These are phyloP conservation scores for Daboia siamensis DNA, from an alignment of 2,113 vertebrate genomes.

Conservation along the genomic window DNA sequence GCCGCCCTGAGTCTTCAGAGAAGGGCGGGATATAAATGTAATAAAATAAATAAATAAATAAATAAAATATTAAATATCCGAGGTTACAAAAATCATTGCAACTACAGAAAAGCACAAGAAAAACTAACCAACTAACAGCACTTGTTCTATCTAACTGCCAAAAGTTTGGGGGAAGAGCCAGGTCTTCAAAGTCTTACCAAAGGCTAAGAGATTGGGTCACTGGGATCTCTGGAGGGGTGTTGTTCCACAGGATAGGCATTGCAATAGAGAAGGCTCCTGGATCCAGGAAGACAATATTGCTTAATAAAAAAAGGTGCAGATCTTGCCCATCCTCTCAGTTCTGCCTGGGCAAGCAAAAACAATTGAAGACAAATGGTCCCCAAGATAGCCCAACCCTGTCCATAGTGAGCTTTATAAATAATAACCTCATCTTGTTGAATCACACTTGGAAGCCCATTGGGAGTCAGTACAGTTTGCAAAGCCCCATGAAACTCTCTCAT, in stretches of 20 bases:
- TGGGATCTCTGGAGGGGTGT: neutral
- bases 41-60: no score
- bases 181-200: neutral
- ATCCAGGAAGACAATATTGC: neutral
- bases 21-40: no score
- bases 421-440: neutral
- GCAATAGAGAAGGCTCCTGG: neutral
- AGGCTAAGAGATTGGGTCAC: neutral
- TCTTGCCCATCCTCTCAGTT: neutral
- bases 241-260: neutral
- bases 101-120: neutral
- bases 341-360: neutral
- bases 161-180: neutral
- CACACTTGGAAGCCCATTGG: neutral
- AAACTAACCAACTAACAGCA: neutral
- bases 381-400: neutral
- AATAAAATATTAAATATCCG: neutral
- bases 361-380: neutral
- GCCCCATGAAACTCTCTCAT: neutral
- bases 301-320: neutral
- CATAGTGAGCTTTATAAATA: neutral
- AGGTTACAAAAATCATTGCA: neutral
- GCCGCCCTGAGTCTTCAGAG: no score
- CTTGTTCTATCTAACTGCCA: neutral
- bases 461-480: neutral